Percentiles rank a stretch among this genome's conserved stretches.
Evolutionary conservation across 1,140 invertebrate species (phyloP).

Genomic region (Notospermus geniculatus): DNA sequence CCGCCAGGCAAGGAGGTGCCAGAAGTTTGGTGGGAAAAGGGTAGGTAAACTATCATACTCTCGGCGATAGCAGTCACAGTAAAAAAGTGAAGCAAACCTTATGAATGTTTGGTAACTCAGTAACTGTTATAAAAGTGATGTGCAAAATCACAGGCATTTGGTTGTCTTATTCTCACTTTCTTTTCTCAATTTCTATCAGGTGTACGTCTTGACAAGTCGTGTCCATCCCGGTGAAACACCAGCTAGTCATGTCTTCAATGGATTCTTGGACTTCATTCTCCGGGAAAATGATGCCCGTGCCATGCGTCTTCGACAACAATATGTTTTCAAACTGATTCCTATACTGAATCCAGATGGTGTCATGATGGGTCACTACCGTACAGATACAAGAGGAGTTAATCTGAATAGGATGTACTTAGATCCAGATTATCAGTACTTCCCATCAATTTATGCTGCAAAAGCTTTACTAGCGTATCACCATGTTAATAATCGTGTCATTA

Average conservation of each 20-base stretch:
- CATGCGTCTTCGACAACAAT: constrained; percentile 61
- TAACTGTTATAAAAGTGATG: too few species aligned
- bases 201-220: constrained; percentile 53
- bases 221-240: constrained; percentile 58
- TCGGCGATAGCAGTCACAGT: too few species aligned
- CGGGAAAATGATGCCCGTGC: constrained; percentile 52
- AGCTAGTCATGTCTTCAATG: constrained; percentile 56
- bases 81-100: background rate
- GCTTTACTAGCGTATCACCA: constrained; percentile 55
- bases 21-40: constrained; percentile 58
- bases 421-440: constrained; percentile 48
- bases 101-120: background rate
- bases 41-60: constrained; percentile 34
- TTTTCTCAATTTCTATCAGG: constrained; percentile 34
- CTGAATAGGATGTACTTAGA: constrained; percentile 56
- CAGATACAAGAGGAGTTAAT: constrained; percentile 69
- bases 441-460: constrained; percentile 57
- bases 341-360: constrained; percentile 93
- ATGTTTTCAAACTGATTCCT: constrained; percentile 90
- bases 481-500: constrained; percentile 22
- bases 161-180: too few species aligned
- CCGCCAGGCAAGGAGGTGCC: constrained; percentile 66
- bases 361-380: constrained; percentile 82
- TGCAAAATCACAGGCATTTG: too few species aligned
- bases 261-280: constrained; percentile 56